Percentiles rank a stretch among this genome's conserved stretches.
These are phyloP conservation scores for Odobenus rosmarus DNA, from an alignment of 2,113 vertebrate species.

Conservation along the genomic window DNA sequence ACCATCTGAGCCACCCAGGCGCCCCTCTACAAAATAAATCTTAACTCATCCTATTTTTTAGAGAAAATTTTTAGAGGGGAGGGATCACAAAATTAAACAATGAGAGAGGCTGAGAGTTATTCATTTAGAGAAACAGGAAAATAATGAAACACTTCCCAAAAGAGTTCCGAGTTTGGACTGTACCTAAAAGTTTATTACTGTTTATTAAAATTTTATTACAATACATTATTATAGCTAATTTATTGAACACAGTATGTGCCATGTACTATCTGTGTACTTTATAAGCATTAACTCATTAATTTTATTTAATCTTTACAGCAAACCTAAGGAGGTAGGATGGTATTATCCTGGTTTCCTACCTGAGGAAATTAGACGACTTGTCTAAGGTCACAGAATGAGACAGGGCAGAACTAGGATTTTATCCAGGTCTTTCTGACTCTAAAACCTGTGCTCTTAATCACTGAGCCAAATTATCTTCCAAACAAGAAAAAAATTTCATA, in stretches of 20 bases:
- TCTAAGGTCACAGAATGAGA: slow-evolving; percentile 39
- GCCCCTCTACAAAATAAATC: background rate
- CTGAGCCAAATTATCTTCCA: slow-evolving; percentile 27
- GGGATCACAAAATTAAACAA: background rate
- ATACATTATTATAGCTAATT: background rate
- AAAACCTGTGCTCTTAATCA: slow-evolving; percentile 36
- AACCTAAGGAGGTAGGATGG: background rate
- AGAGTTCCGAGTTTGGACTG: background rate
- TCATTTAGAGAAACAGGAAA: background rate
- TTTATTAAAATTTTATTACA: background rate
- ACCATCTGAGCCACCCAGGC: too few relatives aligned
- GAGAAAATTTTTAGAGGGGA: background rate
- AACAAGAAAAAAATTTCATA: slow-evolving; percentile 47
- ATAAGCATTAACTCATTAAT: background rate
- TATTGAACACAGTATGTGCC: background rate
- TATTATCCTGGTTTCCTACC: background rate
- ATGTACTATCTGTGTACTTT: background rate
- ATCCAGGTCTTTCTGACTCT: slow-evolving; percentile 24
- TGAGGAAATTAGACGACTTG: background rate
- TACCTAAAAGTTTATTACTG: background rate
- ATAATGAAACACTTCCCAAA: background rate
- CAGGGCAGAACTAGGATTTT: background rate
- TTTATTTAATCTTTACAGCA: slow-evolving; percentile 32
- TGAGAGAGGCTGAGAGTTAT: background rate
- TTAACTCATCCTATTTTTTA: background rate